Evolutionary conservation across 2,797 vertebrate species (phyloP), one percentile per base, ranked within the genome.

Genomic region (Nannoperca australis): DNA sequence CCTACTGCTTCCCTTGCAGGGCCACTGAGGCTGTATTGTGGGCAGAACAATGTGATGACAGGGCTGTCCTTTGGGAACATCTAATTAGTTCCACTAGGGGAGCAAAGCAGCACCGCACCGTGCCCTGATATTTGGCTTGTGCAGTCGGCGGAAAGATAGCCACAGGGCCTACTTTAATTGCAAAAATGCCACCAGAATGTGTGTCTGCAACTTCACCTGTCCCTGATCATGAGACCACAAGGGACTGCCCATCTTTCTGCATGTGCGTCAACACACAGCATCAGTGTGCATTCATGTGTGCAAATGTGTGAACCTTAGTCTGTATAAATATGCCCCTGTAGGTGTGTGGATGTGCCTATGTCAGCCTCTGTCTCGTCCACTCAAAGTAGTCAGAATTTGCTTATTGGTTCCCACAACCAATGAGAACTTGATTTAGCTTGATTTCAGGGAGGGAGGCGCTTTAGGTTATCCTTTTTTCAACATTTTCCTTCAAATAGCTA

Each of bases 61-160:
- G 93, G 87, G 88, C 92, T 93, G 90, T 94, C 94, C 93, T 93
- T 86, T 89, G 89, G 92, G 93, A 94, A 88, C 84, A 88, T 91
- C 93, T 94, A 94, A 95, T 95, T 95, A 94, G 92, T 94, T 94
- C 91, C 92, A 89, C 92, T 93, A 91, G 92, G 91, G 93, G 89
- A 92, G 93, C 88, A 92, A 91, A 91, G 90, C 90, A 78, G 87
- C 86, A 87, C 65, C 50, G 74, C 88, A 88, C 88, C 70, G 47
- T 92, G 91, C 90, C 93, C 92, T 94, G 92, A 94, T 94, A 94
- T 93, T 94, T 93, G 92, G 92, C 92, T 94, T 93, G 92, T 92
- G 92, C 92, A 93, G 85, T 92, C 90, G 92, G 94, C 59, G 91
- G 90, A 93, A 94, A 93, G 90, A 93, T 93, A 93, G 93, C 94